Percentiles rank a stretch among this genome's conserved stretches.
Evolutionary conservation across 1,140 invertebrate species (phyloP).

Genomic region (Drosophila dunni): DNA sequence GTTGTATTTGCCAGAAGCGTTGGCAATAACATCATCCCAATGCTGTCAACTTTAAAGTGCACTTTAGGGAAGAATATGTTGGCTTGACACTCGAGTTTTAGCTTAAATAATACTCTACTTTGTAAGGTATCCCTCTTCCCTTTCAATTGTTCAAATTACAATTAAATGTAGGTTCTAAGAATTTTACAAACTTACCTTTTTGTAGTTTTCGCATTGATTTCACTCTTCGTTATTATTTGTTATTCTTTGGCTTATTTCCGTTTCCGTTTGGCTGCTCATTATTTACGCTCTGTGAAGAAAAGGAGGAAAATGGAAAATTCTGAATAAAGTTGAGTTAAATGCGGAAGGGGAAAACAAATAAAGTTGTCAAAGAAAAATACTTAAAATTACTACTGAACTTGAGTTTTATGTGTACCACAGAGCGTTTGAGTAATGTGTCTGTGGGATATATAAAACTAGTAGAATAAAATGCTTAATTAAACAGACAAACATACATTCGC

Average conservation of each 20-base stretch:
- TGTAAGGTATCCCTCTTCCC: not conserved
- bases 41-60: conserved; percentile 22
- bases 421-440: conserved; percentile 21
- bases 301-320: not conserved
- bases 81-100: conserved; percentile 11
- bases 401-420: not conserved
- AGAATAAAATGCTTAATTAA: too few species aligned
- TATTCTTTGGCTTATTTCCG: conserved; percentile 12
- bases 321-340: not conserved
- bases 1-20: conserved; percentile 25
- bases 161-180: not conserved
- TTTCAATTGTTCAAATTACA: not conserved
- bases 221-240: conserved; percentile 4
- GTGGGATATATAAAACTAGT: too few species aligned
- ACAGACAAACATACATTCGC: too few species aligned
- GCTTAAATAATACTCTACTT: conserved; percentile 12
- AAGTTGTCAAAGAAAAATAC: not conserved
- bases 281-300: conserved; percentile 6
- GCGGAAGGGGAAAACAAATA: not conserved
- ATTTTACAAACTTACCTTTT: conserved; percentile 6
- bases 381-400: not conserved
- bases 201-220: conserved; percentile 10
- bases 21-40: conserved; percentile 14
- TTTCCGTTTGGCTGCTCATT: conserved; percentile 21
- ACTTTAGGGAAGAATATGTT: conserved; percentile 8